A percentile compares a stretch with the other conserved stretches of the same genome.
phyloP scores from a whole-genome alignment of 2,113 vertebrate genomes.

The Daboia siamensis region DNA sequence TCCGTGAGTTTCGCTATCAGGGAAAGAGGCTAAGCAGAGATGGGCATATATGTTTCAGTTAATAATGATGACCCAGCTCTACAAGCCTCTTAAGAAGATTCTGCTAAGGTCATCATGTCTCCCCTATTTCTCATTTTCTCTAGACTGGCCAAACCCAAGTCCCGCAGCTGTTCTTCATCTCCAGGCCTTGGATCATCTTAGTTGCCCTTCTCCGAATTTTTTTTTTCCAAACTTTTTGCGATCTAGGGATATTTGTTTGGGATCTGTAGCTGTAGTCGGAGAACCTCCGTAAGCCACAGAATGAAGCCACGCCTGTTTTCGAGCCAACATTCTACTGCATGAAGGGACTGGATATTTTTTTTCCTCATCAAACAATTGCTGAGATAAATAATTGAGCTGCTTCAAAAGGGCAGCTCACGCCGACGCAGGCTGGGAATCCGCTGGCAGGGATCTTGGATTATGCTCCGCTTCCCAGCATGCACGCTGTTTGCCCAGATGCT shows the following conservation, averaged over 20 bases:
- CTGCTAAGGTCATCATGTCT: accelerated
- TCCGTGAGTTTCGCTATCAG: background rate
- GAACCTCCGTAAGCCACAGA: background rate
- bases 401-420: background rate
- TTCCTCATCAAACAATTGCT: background rate
- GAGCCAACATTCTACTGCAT: background rate
- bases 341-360: accelerated
- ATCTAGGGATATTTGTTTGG: background rate
- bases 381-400: conserved; percentile 16
- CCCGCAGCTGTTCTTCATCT: too few species aligned
- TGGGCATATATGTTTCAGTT: background rate
- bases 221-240: too few species aligned
- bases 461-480: background rate
- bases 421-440: background rate
- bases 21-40: background rate
- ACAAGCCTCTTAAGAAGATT: background rate
- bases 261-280: background rate
- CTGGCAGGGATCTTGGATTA: background rate
- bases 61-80: background rate
- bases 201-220: too few species aligned
- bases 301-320: background rate
- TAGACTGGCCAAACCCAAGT: too few species aligned
- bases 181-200: too few species aligned
- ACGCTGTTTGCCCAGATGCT: background rate
- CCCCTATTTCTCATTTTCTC: too few species aligned